Base-by-base conservation (phyloP, 2,888 invertebrate species). In the Lithodes maja region DNA sequence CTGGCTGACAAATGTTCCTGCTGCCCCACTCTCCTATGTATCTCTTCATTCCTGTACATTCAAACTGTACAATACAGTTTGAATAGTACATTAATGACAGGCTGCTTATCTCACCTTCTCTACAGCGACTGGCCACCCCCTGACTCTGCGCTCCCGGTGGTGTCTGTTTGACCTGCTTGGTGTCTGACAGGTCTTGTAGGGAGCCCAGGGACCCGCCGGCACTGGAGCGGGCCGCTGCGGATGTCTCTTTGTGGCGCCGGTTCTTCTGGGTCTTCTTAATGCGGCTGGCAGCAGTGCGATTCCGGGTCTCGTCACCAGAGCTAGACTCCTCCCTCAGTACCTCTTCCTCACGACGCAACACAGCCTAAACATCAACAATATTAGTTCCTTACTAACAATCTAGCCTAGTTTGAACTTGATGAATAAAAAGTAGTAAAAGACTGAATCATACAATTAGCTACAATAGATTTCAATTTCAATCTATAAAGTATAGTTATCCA, bases 61-160 rank as follows among this genome's bases (percentile, higher is more conserved):
- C n/a, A n/a, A n/a, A n/a, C n/a, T n/a, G n/a, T n/a, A n/a, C n/a
- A n/a, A n/a, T n/a, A n/a, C n/a, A n/a, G n/a, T n/a, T n/a, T n/a
- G n/a, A n/a, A n/a, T n/a, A n/a, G n/a, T n/a, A n/a, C n/a, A n/a
- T n/a, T n/a, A n/a, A n/a, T n/a, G n/a, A n/a, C n/a, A n/a, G n/a
- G n/a, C n/a, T n/a, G n/a, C n/a, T n/a, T n/a, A n/a, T n/a, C 86
- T 86, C n/a, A 90, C 90, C 90, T 81, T 87, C 90, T 77, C 90
- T 84, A 53, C 81, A 87, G 78, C 90, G 87, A 49, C 87, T 75
- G 15, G 90, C 90, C 17, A 90, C 87, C 68, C 90, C 90, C 61
- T 90, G 90, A 54, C 81, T 90, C 50, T 84, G 87, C 17, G 84
- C 85, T 3, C 50, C 86, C n/a, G n/a, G n/a, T 33, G 68, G 49